Evolutionary conservation across 2,797 vertebrate species (phyloP), one percentile per base, ranked within the genome.

Genomic region (Acipenser oxyrinchus): DNA sequence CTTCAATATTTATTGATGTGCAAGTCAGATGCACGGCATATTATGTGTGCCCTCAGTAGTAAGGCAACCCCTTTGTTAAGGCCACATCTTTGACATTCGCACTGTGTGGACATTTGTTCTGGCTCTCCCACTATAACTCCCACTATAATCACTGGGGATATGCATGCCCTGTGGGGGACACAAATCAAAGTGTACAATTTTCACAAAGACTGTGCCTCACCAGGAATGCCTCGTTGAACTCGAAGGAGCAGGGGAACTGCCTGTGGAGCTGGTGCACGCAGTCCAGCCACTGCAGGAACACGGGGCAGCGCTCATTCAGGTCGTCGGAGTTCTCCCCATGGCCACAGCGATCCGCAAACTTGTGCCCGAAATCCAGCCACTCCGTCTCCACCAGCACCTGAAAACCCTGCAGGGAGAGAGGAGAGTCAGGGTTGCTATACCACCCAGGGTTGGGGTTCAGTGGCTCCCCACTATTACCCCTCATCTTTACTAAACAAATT

Each of bases 241-340:
- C 96, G 72, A 99, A 99, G 76, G 95, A 98, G 83, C 96, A 99
- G n/a, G 96, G 96, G 79, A 98, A 99, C 81, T 99, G 96, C 81
- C 95, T 92, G 85, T 97, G 96, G 78, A 99, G 92, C 82, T 99
- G 96, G 82, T 99, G 96, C 70, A 97, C 96, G 12, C 94, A 97
- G 87, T 99, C 96, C 71, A 99, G 85, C 96, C 96, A 99, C 88
- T 99, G 96, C 76, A 99, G 82, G 70, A 98, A 99, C 77, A 99
- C 96, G 0, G 96, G 96, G 76, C 96, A 99, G 75, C 96, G 94
- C 77, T 99, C 96, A 2, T 97, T 99, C 71, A 95, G 77, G 78
- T 99, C 96, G 7, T 97, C 96, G 0, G 95, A 93, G 73, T 95
- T 96, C 77, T 97, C 96, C 11, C 96, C 95, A 0, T 99, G 96